Conservation (phyloP, 64 coral and sea anemone genomes). For the Anthopleura sola region DNA sequence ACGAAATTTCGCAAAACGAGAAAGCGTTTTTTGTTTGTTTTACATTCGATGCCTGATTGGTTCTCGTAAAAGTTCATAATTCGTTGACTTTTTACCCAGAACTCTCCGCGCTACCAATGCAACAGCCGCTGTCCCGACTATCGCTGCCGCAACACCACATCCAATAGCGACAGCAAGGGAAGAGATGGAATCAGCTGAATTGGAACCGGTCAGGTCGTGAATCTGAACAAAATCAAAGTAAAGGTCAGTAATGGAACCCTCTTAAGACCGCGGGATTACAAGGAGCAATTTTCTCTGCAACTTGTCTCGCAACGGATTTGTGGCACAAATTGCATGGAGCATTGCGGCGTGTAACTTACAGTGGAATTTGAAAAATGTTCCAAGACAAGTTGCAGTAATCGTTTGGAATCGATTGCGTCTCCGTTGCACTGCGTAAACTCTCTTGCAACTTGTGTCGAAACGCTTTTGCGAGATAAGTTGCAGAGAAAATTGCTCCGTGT, state of each 20-base stretch:
- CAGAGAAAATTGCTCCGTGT: too few relatives aligned
- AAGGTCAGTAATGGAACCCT: neutral
- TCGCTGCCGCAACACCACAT: conserved; percentile 86
- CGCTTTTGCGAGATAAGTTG: too few relatives aligned
- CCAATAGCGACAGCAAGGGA: conserved; percentile 88
- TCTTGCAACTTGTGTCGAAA: too few relatives aligned
- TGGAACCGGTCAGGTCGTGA: conserved; percentile 57
- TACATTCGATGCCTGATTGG: conserved; percentile 81
- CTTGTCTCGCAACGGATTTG: too few relatives aligned
- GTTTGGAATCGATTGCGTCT: too few relatives aligned
- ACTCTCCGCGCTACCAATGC: conserved; percentile 86
- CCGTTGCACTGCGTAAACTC: too few relatives aligned
- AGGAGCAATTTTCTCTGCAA: too few relatives aligned
- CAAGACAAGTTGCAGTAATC: too few relatives aligned
- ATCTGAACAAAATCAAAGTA: conserved; percentile 39
- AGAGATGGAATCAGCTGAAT: conserved; percentile 78
- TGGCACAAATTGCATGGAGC: too few relatives aligned
- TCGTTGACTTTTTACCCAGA: conserved; percentile 94
- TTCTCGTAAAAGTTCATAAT: conserved; percentile 83
- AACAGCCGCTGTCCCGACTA: conserved; percentile 92
- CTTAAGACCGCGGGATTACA: too few relatives aligned
- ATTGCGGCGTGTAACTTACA: too few relatives aligned
- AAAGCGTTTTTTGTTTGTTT: neutral
- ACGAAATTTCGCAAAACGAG: neutral
- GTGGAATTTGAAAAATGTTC: too few relatives aligned